Conservation (phyloP, 2,797 vertebrate species). For the Acanthopagrus latus region DNA sequence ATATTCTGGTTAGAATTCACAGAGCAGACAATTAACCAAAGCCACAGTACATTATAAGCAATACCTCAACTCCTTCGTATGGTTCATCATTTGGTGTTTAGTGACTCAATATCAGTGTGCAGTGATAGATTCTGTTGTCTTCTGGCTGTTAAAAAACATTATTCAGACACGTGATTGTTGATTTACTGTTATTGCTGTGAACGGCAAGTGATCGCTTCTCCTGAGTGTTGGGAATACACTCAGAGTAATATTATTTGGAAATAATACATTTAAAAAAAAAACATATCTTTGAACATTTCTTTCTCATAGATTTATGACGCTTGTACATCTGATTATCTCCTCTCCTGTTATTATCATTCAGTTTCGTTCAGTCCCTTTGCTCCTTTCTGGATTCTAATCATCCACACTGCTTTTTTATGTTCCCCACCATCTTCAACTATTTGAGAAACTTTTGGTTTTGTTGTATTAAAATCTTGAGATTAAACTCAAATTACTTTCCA, state of each 20-base stretch:
- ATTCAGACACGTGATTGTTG: neutral
- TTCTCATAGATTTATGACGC: neutral
- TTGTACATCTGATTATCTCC: constrained; percentile 6
- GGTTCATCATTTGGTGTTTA: constrained; percentile 2
- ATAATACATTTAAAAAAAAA: constrained; percentile 7
- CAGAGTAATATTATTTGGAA: neutral
- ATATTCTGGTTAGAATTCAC: neutral
- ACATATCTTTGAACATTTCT: neutral
- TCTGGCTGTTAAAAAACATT: neutral
- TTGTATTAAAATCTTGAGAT: constrained; percentile 14
- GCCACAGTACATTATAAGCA: neutral
- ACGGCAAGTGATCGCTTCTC: neutral
- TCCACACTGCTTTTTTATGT: neutral
- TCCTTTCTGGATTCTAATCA: constrained; percentile 11
- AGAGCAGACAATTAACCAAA: constrained; percentile 8
- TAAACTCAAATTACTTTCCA: constrained; percentile 10
- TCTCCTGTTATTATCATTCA: neutral
- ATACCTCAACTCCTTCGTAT: neutral
- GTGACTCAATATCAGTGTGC: neutral
- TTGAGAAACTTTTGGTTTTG: constrained; percentile 15
- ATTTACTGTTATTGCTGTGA: neutral
- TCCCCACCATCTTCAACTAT: neutral
- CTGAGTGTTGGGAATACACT: neutral
- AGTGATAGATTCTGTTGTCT: neutral
- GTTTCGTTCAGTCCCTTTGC: constrained; percentile 1